Evolutionary conservation across 2,113 vertebrate genomes (phyloP), one percentile per base, ranked within the genome.

Genomic region (Pavo muticus): DNA sequence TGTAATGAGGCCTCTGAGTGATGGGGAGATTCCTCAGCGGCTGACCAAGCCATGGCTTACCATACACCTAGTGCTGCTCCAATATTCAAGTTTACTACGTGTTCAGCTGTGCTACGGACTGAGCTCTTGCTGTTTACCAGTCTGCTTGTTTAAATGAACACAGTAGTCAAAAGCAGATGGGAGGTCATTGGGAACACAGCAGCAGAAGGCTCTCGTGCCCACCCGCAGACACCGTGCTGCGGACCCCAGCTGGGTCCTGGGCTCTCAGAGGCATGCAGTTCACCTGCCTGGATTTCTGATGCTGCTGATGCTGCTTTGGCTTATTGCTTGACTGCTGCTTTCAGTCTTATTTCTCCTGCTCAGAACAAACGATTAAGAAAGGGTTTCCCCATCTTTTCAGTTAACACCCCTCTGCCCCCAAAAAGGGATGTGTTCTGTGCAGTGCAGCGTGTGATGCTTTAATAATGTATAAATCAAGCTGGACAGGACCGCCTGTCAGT

Each of bases 381-480:
- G 17, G 60, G 83, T 96, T 97, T 94, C 81, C 80, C 85, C 42
- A 6, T 92, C 87, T 93, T 86, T 95, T 88, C 79, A 60, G 78
- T 88, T 91, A 80, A 29, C 29, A 81, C 61, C 45, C 15, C 10
- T 60, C 40, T 5, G 13, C 89, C 79, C 76, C 50, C 50, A 17
- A n/a, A 90, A 88, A 91, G 71, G 91, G 88, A 54, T 37, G 61
- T 77, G 50, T 89, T 96, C 79, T 82, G 79, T 96, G 91, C 84
- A 89, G 52, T 95, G 54, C 84, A 83, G 76, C 85, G 8, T 96
- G 87, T 94, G 93, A 77, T 89, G 80, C 87, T 95, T 98, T 96
- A 98, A 98, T 98, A 98, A 98, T 97, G 88, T 79, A 98, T 98
- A 97, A 97, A 97, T 96, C 95, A 94, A 93, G 94, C 82, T 95